Conservation (phyloP, 2,113 vertebrate genomes). For the zebrafish (Danio rerio) region DNA sequence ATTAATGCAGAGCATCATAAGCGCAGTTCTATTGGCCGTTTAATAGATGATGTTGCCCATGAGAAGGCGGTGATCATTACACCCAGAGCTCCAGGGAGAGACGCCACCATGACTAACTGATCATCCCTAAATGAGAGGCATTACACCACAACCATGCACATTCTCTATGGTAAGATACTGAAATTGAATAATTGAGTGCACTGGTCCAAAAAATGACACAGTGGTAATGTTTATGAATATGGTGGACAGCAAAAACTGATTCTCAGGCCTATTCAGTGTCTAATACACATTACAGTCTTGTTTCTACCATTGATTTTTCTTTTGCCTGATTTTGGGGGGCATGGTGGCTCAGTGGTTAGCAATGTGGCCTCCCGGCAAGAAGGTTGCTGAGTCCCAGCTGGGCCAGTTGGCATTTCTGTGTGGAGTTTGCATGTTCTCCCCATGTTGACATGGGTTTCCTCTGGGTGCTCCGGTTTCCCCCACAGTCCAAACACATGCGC, state of each 20-base stretch:
- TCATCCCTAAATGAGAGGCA: slow-evolving; percentile 61
- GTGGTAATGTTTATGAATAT: slow-evolving; percentile 28
- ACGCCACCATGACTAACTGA: slow-evolving; percentile 60
- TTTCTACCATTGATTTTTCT: no score
- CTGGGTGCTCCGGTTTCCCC: no score
- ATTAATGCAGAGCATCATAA: slow-evolving; percentile 41
- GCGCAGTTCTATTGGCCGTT: slow-evolving; percentile 51
- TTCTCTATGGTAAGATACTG: slow-evolving; percentile 54
- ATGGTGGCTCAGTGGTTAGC: no score
- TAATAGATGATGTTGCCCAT: slow-evolving; percentile 55
- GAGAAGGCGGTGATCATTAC: slow-evolving; percentile 53
- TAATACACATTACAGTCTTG: background rate
- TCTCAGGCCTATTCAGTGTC: background rate
- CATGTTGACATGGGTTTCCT: no score
- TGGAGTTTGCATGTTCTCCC: no score
- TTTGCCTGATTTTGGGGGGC: no score
- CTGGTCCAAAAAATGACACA: slow-evolving; percentile 55
- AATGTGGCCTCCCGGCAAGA: no score
- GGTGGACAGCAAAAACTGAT: slow-evolving; percentile 8
- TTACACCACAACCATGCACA: slow-evolving; percentile 58
- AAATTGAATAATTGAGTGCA: slow-evolving; percentile 59
- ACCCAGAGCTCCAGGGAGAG: slow-evolving; percentile 50
- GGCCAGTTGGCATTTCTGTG: no score
- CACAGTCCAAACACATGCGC: no score
- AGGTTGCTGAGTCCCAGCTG: no score